A percentile compares a stretch with the other conserved stretches of the same genome.
These are phyloP conservation scores for Peromyscus californicus DNA, from an alignment of 2,113 vertebrate species.

Conservation along the genomic window DNA sequence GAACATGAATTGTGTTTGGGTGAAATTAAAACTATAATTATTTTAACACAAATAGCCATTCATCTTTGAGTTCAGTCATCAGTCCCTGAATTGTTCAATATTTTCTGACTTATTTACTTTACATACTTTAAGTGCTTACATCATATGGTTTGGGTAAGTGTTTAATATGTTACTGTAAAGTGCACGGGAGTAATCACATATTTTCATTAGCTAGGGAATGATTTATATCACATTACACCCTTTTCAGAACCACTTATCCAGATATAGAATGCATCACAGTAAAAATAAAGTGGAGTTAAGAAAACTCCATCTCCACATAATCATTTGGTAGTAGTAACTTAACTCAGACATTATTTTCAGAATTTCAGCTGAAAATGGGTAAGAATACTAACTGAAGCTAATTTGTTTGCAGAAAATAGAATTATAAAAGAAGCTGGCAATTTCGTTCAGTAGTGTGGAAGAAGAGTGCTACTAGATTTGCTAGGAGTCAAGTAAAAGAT, in stretches of 20 bases:
- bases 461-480: background rate
- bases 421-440: constrained; percentile 4
- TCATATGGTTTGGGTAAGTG: background rate
- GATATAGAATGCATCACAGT: background rate
- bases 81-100: constrained; percentile 22
- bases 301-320: background rate
- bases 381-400: background rate
- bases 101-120: constrained; percentile 34
- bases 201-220: background rate
- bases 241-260: background rate
- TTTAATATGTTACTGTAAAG: constrained; percentile 28
- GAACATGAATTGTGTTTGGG: background rate
- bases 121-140: constrained; percentile 38
- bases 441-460: background rate
- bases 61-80: background rate
- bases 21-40: constrained; percentile 60
- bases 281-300: background rate
- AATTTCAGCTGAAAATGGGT: background rate
- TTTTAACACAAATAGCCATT: constrained; percentile 14
- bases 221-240: background rate
- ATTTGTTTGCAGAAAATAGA: background rate
- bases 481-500: background rate
- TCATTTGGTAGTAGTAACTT: background rate
- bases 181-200: background rate
- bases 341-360: background rate